Evolutionary conservation across 2,797 vertebrate species (phyloP), one percentile per base, ranked within the genome.

Genomic region (Phaenicophaeus curvirostris): DNA sequence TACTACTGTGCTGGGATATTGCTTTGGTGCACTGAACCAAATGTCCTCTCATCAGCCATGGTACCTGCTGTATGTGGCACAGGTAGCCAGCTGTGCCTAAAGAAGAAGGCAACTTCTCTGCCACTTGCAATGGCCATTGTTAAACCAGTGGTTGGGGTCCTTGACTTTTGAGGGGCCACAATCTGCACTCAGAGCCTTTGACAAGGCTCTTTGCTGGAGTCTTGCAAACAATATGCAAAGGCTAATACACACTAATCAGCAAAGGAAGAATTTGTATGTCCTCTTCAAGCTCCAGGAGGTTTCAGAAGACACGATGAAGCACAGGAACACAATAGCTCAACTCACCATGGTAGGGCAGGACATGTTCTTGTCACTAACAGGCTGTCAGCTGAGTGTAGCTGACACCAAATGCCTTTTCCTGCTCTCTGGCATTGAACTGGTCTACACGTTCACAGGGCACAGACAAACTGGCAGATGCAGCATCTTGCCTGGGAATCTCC

Each of bases 321-420:
- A 62, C 54, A 42, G 16, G 19, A 74, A 59, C 0, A 0, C 51
- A 77, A 55, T 0, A 74, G 31, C 35, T 68, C 18, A 48, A 65
- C 61, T 59, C 55, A 58, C 25, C 0, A 0, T 28, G 33, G 48
- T 13, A 5, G 1, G 33, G 33, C 46, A 87, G 48, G 75, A 59
- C 25, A 66, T 31, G 28, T 27, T 85, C 23, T 27, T 78, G 77
- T 28, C 57, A 41, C 39, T 54, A 79, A 57, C 4, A 73, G 30
- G 18, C 74, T 57, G 65, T 31, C 20, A 21, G 37, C 35, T 57
- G n/a, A 48, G 35, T 0, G 3, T 4, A 61, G 51, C 14, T 84
- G 85, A 76, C 58, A 81, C 21, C 41, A 62, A 83, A 66, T 5
- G 76, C 31, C 24, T 76, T 15, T 16, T 86, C n/a, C 48, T 76